Evolutionary conservation across 2,113 vertebrate species (phyloP).

Genomic region (Pipra filicauda): DNA sequence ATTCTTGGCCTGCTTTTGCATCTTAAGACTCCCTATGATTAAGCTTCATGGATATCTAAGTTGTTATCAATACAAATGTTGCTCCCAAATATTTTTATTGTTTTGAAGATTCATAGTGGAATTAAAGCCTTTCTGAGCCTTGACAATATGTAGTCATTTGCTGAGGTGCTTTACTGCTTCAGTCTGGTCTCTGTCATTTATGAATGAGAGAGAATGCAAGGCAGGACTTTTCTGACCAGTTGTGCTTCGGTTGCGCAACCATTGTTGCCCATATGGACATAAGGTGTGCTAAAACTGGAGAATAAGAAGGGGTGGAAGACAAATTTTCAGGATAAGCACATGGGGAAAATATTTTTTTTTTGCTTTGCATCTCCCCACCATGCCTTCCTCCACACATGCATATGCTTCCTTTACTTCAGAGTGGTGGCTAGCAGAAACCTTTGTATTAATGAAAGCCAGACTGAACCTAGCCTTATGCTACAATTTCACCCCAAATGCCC

Average conservation of each 20-base stretch:
- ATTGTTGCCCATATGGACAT: background rate
- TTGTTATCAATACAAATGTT: background rate
- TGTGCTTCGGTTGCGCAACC: background rate
- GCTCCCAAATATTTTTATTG: background rate
- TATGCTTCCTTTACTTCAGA: background rate
- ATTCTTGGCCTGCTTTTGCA: background rate
- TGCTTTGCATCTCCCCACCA: background rate
- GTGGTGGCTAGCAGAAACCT: background rate
- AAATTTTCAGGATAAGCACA: background rate
- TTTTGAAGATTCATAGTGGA: background rate
- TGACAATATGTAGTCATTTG: background rate
- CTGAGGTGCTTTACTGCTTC: background rate
- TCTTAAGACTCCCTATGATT: background rate
- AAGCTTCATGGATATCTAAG: background rate
- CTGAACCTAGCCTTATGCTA: background rate
- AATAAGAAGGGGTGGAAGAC: background rate
- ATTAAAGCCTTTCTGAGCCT: background rate
- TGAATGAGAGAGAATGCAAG: background rate
- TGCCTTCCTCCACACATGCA: accelerated
- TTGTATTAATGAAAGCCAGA: background rate
- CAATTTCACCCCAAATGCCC: background rate
- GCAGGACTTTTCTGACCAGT: background rate
- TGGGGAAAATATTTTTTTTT: background rate
- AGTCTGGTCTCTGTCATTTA: background rate
- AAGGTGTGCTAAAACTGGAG: background rate